These are phyloP conservation scores for Drosophila bunnanda DNA, from an alignment of 2,888 invertebrate genomes.

Conservation along the genomic window DNA sequence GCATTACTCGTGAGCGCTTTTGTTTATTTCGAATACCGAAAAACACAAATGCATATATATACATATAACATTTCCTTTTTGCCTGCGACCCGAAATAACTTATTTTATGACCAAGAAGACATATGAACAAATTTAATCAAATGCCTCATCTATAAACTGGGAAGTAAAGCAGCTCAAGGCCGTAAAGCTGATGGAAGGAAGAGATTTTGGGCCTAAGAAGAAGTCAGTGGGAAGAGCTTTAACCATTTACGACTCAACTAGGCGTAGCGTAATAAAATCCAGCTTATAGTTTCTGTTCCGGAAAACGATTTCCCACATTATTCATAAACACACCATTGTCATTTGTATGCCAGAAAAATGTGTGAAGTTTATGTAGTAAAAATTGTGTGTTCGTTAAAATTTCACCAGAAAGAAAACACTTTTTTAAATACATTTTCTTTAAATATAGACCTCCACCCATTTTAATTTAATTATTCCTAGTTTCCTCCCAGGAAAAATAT, in stretches of 20 bases:
- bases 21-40: background rate
- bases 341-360: background rate
- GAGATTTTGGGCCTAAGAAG: background rate
- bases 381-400: background rate
- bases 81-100: background rate
- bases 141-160: constrained; percentile 27
- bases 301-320: constrained; percentile 5
- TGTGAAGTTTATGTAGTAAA: background rate
- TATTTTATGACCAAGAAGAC: constrained; percentile 13
- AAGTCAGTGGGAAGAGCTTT: background rate
- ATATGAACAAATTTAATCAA: constrained; percentile 29
- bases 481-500: background rate
- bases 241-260: constrained; percentile 11
- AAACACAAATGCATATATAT: background rate
- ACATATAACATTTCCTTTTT: background rate
- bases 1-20: background rate
- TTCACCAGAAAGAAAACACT: too few relatives aligned
- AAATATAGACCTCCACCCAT: background rate
- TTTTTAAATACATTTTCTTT: background rate
- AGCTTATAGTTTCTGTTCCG: constrained; percentile 4
- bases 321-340: constrained; percentile 2
- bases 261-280: background rate
- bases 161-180: constrained; percentile 15
- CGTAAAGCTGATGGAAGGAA: constrained; percentile 3
- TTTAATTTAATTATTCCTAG: background rate